Evolutionary conservation across 2,797 vertebrate species (phyloP).

Genomic region (Danio aesculapii): DNA sequence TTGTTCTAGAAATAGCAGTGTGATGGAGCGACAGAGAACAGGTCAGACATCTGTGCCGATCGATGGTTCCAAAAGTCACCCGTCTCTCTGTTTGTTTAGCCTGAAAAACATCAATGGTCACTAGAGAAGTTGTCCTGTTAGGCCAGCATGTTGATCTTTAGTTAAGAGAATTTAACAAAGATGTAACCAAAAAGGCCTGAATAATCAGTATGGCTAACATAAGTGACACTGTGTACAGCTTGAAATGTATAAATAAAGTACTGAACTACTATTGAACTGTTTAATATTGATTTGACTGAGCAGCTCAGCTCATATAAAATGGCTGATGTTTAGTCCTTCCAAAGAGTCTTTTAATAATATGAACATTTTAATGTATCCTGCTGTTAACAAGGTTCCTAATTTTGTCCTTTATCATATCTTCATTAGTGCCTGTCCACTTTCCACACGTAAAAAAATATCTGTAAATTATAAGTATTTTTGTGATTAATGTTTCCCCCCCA

Average conservation of each 20-base stretch:
- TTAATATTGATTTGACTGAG: slow-evolving; percentile 3
- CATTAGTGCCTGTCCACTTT: no score
- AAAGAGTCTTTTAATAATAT: background rate
- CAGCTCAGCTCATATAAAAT: background rate
- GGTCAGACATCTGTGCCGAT: slow-evolving; percentile 11
- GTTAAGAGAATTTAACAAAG: background rate
- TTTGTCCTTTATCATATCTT: no score
- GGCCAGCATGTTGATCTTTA: background rate
- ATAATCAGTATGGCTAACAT: background rate
- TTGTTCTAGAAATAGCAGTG: background rate
- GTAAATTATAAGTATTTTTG: no score
- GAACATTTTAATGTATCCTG: no score
- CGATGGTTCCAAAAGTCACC: slow-evolving; percentile 45
- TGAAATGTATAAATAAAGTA: background rate
- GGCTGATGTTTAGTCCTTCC: background rate
- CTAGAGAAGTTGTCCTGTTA: slow-evolving; percentile 1
- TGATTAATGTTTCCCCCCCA: no score
- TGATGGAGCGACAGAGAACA: background rate
- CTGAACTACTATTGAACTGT: slow-evolving; percentile 4
- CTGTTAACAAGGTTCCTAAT: no score
- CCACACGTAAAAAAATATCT: no score
- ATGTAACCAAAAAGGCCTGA: background rate
- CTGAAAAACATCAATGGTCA: slow-evolving; percentile 30
- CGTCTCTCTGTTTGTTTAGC: slow-evolving; percentile 25
- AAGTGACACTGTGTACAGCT: background rate